Evolutionary conservation across 2,888 invertebrate species (phyloP).

Genomic region (Myathropa florea): DNA sequence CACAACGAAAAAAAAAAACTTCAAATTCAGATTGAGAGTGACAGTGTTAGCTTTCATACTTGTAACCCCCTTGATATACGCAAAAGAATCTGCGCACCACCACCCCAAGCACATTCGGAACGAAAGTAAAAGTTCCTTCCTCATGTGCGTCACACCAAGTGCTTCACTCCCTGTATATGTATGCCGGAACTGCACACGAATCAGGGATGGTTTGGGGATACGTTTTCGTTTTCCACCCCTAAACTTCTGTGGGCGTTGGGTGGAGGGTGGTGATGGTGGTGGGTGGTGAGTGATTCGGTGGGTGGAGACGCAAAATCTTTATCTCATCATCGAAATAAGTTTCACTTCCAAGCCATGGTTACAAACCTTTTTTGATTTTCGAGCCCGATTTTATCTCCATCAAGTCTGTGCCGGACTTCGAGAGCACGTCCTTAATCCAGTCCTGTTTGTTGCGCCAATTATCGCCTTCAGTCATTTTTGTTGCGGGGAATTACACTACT

Average conservation of each 20-base stretch:
- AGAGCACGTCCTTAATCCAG: conserved; percentile 82
- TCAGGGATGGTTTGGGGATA: conserved; percentile 22
- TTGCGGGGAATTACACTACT: conserved; percentile 63
- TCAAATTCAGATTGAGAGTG: conserved; percentile 40
- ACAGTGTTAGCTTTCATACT: conserved; percentile 53
- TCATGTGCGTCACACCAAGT: conserved; percentile 41
- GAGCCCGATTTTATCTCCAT: conserved; percentile 77
- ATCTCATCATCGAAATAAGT: background rate
- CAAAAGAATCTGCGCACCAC: conserved; percentile 65
- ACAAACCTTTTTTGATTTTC: conserved; percentile 75
- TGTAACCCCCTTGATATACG: background rate
- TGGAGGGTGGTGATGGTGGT: background rate
- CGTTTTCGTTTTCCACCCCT: conserved; percentile 55
- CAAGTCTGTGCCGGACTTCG: conserved; percentile 80
- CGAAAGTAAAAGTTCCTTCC: conserved; percentile 66
- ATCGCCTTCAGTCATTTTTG: conserved; percentile 76
- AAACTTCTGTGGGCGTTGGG: conserved; percentile 6
- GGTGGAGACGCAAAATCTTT: background rate
- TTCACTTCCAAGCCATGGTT: background rate
- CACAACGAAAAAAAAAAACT: conserved; percentile 12
- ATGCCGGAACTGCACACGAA: conserved; percentile 33
- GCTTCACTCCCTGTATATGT: background rate
- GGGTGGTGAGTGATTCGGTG: background rate
- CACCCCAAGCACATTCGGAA: conserved; percentile 35
- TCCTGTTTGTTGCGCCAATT: conserved; percentile 80